These are phyloP conservation scores for Scaptodrosophila lebanonensis DNA, from an alignment of 1,140 invertebrate genomes.

Conservation along the genomic window DNA sequence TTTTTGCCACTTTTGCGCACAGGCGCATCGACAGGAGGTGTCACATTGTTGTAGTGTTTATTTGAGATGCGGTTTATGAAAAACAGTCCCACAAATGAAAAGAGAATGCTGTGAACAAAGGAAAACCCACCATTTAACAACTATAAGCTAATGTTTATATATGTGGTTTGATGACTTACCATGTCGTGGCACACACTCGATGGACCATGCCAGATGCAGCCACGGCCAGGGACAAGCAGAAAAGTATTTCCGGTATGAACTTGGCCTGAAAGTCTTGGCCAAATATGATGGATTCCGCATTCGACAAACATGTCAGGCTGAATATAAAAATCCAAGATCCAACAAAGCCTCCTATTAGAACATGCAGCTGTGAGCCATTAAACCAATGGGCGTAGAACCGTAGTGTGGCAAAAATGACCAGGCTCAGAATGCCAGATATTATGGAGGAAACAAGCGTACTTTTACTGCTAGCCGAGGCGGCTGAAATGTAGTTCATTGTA, in stretches of 20 bases:
- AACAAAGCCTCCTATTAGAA: slow-evolving; percentile 65
- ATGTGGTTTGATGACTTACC: slow-evolving; percentile 32
- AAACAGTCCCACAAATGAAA: slow-evolving; percentile 67
- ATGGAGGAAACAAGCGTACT: slow-evolving; percentile 54
- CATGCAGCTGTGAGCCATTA: slow-evolving; percentile 59
- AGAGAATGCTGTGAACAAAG: slow-evolving; percentile 61
- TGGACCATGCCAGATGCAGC: slow-evolving; percentile 67
- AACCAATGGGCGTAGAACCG: slow-evolving; percentile 72
- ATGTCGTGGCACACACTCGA: slow-evolving; percentile 75
- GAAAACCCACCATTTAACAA: neutral
- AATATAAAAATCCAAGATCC: slow-evolving; percentile 63
- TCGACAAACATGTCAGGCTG: slow-evolving; percentile 66
- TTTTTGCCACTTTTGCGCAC: slow-evolving; percentile 48
- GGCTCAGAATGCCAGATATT: slow-evolving; percentile 63
- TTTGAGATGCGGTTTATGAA: slow-evolving; percentile 72
- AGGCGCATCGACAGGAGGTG: slow-evolving; percentile 32
- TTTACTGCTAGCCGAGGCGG: slow-evolving; percentile 35
- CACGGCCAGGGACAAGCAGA: slow-evolving; percentile 60
- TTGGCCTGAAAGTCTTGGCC: slow-evolving; percentile 73
- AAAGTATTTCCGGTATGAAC: slow-evolving; percentile 69
- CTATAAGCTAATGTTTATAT: neutral
- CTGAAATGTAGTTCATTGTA: slow-evolving; percentile 24
- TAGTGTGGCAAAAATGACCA: slow-evolving; percentile 62
- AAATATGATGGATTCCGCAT: slow-evolving; percentile 66
- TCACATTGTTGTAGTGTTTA: slow-evolving; percentile 55